Evolutionary conservation across 30 jellyfish, hydroid and myxozoan genomes (phyloP).

Genomic region (Aurelia sp.): DNA sequence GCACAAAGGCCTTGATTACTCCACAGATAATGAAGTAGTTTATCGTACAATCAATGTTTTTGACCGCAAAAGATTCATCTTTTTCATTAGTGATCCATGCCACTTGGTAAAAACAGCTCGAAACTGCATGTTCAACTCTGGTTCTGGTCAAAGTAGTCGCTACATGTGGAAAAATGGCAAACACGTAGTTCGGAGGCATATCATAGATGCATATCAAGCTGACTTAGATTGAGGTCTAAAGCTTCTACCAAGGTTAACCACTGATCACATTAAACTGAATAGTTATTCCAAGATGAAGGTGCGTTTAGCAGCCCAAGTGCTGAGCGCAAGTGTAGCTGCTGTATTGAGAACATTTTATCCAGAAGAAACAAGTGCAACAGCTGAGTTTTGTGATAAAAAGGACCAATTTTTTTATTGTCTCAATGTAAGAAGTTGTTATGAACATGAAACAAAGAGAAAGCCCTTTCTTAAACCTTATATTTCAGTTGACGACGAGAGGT

Average conservation of each 20-base stretch:
- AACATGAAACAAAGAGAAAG: constrained; percentile 8
- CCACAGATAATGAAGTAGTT: constrained; percentile 17
- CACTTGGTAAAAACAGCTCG: constrained; percentile 31
- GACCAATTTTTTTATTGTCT: constrained; percentile 45
- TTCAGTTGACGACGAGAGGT: constrained; percentile 38
- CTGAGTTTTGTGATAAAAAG: constrained; percentile 23
- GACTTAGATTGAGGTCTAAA: constrained; percentile 27
- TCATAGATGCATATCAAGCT: background rate
- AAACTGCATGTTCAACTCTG: constrained; percentile 26
- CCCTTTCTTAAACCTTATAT: constrained; percentile 26
- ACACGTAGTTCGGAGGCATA: constrained; percentile 24
- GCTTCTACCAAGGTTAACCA: constrained; percentile 35
- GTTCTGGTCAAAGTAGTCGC: constrained; percentile 1
- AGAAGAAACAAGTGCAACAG: constrained; percentile 58
- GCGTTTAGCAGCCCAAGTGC: constrained; percentile 53
- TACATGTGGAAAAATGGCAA: constrained; percentile 46
- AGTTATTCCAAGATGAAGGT: constrained; percentile 27
- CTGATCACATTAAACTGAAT: constrained; percentile 40
- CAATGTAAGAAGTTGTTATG: too few species aligned
- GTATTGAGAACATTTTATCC: constrained; percentile 3
- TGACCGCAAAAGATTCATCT: background rate
- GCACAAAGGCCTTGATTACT: constrained; percentile 10
- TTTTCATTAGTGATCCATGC: constrained; percentile 4
- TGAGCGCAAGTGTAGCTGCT: constrained; percentile 34
- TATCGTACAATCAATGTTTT: constrained; percentile 2